A percentile compares a stretch with the other conserved stretches of the same genome.
These are phyloP conservation scores for Arvicanthis niloticus DNA, from an alignment of 2,113 vertebrate genomes.

Conservation along the genomic window DNA sequence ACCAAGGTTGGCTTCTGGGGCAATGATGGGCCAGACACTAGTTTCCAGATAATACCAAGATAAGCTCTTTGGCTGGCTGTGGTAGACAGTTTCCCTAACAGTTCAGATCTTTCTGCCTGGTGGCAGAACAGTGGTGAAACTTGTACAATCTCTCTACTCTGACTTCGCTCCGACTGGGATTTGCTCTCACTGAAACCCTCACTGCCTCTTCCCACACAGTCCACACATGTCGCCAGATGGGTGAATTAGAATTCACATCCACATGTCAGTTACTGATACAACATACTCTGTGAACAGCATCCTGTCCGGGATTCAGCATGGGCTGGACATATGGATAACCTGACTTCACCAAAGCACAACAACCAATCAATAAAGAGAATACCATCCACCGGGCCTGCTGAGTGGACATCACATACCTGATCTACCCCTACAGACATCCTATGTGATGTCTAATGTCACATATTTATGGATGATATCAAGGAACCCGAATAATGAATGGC, in stretches of 20 bases:
- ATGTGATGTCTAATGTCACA: not conserved
- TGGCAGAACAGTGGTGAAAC: not conserved
- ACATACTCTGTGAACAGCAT: not conserved
- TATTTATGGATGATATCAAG: not conserved
- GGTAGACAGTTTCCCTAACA: not conserved
- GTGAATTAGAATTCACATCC: not conserved
- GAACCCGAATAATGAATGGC: not conserved
- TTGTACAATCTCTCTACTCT: not conserved
- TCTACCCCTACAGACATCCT: not conserved
- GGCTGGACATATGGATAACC: not conserved
- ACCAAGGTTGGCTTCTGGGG: not conserved
- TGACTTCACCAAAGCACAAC: not conserved
- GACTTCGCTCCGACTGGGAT: not conserved
- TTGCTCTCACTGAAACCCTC: not conserved
- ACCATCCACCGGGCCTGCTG: too few species aligned
- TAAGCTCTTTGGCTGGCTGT: not conserved
- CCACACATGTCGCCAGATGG: not conserved
- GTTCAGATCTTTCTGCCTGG: not conserved
- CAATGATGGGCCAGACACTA: not conserved
- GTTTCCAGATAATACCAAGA: not conserved
- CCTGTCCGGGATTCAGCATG: too few species aligned
- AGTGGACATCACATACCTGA: not conserved
- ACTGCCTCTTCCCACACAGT: not conserved
- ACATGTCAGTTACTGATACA: too few species aligned
- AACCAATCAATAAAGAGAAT: not conserved